Conservation (phyloP, 2,113 vertebrate species). For the Petrocephalus microphthalmus region DNA sequence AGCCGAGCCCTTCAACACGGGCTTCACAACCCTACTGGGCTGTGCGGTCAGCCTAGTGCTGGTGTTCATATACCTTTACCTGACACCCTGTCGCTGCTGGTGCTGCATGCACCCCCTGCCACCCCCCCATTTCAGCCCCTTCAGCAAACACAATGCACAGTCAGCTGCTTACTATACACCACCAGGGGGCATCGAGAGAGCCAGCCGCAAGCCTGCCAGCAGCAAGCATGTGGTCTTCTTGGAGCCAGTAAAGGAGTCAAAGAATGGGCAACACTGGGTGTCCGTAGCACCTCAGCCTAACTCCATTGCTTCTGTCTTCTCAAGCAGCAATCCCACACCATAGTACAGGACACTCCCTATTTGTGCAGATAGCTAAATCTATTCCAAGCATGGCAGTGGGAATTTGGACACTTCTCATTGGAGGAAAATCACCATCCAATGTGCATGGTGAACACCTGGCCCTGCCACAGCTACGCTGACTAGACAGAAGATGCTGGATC, state of each 20-base stretch:
- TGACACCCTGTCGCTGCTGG: constrained; percentile 81
- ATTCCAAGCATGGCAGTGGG: background rate
- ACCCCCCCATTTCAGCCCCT: constrained; percentile 31
- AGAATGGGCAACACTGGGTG: constrained; percentile 59
- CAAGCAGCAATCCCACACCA: background rate
- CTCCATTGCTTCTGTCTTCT: background rate
- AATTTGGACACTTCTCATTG: background rate
- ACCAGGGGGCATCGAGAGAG: constrained; percentile 33
- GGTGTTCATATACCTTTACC: constrained; percentile 82
- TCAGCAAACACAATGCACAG: constrained; percentile 38
- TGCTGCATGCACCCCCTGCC: constrained; percentile 49
- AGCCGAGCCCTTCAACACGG: constrained; percentile 75
- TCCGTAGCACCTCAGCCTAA: constrained; percentile 26
- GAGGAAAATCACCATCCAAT: background rate
- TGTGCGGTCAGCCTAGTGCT: constrained; percentile 75
- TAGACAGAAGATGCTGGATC: background rate
- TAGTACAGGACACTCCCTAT: background rate
- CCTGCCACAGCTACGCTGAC: background rate
- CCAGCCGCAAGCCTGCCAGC: constrained; percentile 55
- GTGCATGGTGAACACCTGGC: background rate
- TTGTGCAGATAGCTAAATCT: background rate
- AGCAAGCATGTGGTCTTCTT: constrained; percentile 79
- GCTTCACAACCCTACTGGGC: constrained; percentile 85
- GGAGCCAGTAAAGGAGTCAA: constrained; percentile 69
- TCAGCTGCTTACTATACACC: constrained; percentile 38